Evolutionary conservation across 2,888 invertebrate species (phyloP).

Genomic region (Taenaris catops): DNA sequence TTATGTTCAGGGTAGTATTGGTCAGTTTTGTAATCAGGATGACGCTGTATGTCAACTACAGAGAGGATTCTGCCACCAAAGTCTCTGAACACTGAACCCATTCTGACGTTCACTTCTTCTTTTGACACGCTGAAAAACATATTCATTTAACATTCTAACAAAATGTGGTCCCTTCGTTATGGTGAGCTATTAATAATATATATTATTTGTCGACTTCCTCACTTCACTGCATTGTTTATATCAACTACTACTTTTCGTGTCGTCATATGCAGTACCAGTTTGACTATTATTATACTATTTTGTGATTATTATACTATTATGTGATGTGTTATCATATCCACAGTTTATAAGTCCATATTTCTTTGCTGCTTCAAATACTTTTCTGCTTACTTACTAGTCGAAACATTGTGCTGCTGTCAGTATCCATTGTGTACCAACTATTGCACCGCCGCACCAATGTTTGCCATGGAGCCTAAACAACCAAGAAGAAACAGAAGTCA

Average conservation of each 20-base stretch:
- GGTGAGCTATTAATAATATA: too few relatives aligned
- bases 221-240: too few relatives aligned
- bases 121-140: constrained; percentile 42
- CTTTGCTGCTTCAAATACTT: too few relatives aligned
- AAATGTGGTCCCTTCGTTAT: too few relatives aligned
- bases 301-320: too few relatives aligned
- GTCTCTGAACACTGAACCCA: constrained; percentile 66
- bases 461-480: constrained; percentile 53
- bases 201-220: too few relatives aligned
- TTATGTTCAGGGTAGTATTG: constrained; percentile 72
- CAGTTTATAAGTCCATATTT: too few relatives aligned
- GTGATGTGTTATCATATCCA: too few relatives aligned
- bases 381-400: constrained; percentile 70
- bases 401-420: constrained; percentile 68
- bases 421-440: constrained; percentile 56
- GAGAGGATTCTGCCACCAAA: constrained; percentile 57
- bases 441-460: constrained; percentile 71
- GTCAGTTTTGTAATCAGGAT: constrained; percentile 60
- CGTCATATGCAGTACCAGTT: too few relatives aligned
- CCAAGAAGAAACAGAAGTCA: too few relatives aligned
- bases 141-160: not conserved
- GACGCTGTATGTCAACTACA: constrained; percentile 48
- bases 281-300: too few relatives aligned
- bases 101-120: constrained; percentile 58
- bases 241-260: too few relatives aligned